Evolutionary conservation across 2,113 vertebrate species (phyloP).

Genomic region (Podarcis raffonei): DNA sequence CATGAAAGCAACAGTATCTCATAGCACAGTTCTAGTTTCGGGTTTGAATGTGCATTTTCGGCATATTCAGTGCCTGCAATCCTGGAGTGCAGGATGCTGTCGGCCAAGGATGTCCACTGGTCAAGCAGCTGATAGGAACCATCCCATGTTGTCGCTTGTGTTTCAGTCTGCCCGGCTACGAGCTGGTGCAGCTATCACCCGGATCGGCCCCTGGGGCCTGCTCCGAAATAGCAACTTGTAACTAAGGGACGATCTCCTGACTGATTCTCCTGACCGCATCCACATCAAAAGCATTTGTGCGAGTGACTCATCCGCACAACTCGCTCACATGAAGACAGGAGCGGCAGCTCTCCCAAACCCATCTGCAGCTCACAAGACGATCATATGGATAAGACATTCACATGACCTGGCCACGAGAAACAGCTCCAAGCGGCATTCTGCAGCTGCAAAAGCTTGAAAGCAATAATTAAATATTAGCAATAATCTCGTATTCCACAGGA

Average conservation of each 20-base stretch:
- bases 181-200: not conserved
- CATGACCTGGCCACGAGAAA: not conserved
- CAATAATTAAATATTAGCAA: not conserved
- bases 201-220: not conserved
- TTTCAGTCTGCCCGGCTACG: not conserved
- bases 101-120: not conserved
- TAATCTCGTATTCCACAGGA: not conserved
- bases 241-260: not conserved
- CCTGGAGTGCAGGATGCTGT: not conserved
- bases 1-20: not conserved
- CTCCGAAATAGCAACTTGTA: not conserved
- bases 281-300: constrained; percentile 14
- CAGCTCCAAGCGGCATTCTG: not conserved
- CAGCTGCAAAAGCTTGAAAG: constrained; percentile 10
- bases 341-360: not conserved
- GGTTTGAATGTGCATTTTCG: not conserved
- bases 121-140: not conserved
- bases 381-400: not conserved
- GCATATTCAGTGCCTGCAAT: not conserved
- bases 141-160: not conserved
- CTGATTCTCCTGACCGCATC: not conserved
- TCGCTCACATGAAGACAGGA: not conserved
- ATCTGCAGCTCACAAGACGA: not conserved
- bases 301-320: not conserved
- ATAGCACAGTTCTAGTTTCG: not conserved